Evolutionary conservation across 2,113 vertebrate species (phyloP).

Genomic region (Lichenostomus cassidix): DNA sequence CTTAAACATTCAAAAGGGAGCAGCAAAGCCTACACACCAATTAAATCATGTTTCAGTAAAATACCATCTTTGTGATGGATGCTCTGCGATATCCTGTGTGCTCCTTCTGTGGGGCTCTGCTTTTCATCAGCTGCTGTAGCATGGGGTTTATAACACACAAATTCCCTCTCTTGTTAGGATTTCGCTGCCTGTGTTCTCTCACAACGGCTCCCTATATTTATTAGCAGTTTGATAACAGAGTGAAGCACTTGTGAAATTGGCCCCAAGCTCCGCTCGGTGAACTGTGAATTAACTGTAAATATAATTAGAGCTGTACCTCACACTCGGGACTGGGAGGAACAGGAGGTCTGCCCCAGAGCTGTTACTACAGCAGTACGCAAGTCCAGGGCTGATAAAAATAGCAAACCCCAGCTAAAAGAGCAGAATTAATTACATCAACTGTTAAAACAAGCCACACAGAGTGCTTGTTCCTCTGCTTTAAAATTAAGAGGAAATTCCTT

Average conservation of each 20-base stretch:
- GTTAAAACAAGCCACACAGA: background rate
- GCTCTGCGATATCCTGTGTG: background rate
- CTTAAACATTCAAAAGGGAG: background rate
- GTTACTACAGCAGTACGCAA: slow-evolving; percentile 71
- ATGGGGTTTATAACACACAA: background rate
- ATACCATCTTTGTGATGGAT: background rate
- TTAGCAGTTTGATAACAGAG: slow-evolving; percentile 30
- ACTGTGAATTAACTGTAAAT: slow-evolving; percentile 59
- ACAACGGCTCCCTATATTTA: background rate
- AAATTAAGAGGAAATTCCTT: background rate
- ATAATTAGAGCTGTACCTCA: slow-evolving; percentile 53
- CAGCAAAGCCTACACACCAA: slow-evolving; percentile 1
- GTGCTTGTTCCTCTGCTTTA: background rate
- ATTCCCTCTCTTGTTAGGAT: background rate
- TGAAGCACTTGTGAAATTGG: slow-evolving; percentile 13
- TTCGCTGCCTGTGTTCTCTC: background rate
- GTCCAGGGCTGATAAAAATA: slow-evolving; percentile 80
- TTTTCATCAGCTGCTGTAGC: background rate
- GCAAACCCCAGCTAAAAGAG: slow-evolving; percentile 40
- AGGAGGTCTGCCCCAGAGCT: slow-evolving; percentile 73
- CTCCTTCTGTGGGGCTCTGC: background rate
- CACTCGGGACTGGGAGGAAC: slow-evolving; percentile 45
- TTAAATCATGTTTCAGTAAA: background rate
- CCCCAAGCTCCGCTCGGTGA: slow-evolving; percentile 9
- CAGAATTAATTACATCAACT: slow-evolving; percentile 54